Conservation (phyloP, 2,797 vertebrate species). For the Peromyscus attwateri region DNA sequence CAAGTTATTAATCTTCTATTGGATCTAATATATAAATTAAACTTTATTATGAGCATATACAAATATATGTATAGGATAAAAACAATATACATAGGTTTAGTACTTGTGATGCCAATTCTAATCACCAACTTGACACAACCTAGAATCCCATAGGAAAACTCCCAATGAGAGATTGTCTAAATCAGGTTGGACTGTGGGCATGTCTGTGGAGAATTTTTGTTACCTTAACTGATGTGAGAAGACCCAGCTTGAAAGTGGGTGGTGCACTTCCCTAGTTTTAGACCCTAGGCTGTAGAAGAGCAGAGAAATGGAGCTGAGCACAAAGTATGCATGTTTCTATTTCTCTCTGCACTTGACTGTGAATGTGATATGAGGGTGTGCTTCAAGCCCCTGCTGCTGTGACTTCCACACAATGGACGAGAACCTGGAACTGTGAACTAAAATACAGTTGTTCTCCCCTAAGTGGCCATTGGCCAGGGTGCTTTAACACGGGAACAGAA, state of each 20-base stretch:
- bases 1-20: not conserved
- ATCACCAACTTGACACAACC: not conserved
- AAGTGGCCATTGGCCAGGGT: not conserved
- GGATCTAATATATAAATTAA: not conserved
- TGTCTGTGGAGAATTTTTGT: not conserved
- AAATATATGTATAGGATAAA: not conserved
- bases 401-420: not conserved
- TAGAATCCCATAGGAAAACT: not conserved
- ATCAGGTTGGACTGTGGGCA: not conserved
- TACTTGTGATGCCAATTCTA: not conserved
- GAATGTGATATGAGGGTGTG: not conserved
- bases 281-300: not conserved
- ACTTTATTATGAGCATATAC: not conserved
- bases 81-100: not conserved
- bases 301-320: not conserved
- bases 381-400: not conserved
- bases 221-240: too few species aligned
- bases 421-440: not conserved
- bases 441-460: not conserved
- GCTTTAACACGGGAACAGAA: not conserved
- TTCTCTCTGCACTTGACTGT: not conserved
- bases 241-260: not conserved
- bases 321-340: not conserved
- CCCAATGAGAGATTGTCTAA: not conserved
- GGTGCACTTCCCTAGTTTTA: too few species aligned